Conservation (phyloP, 2,888 invertebrate genomes). For the Apodemia zela region DNA sequence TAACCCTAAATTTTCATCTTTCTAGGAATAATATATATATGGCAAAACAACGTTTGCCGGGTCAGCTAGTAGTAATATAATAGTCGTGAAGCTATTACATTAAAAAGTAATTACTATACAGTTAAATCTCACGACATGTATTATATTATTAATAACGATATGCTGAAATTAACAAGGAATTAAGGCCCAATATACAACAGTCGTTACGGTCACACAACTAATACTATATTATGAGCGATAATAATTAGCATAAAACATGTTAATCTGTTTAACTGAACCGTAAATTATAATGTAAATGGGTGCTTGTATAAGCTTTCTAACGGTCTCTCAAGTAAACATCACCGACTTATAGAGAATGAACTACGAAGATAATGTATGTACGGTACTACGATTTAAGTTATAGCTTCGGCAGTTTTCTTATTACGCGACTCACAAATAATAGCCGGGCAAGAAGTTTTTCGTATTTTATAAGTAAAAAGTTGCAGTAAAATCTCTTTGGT, state of each 20-base stretch:
- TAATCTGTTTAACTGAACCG: constrained; percentile 11
- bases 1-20: too few species aligned
- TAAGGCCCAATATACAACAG: constrained; percentile 2
- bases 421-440: too few species aligned
- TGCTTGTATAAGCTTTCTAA: constrained; percentile 7
- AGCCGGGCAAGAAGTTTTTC: too few species aligned
- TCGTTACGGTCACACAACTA: constrained; percentile 1
- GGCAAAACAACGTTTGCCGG: too few species aligned
- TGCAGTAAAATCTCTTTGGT: too few species aligned
- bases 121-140: background rate
- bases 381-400: too few species aligned
- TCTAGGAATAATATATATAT: too few species aligned
- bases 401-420: too few species aligned
- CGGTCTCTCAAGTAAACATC: background rate
- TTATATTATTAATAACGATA: background rate
- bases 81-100: too few species aligned
- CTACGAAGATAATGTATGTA: background rate
- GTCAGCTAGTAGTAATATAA: too few species aligned
- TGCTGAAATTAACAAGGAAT: background rate
- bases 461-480: too few species aligned
- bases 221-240: constrained; percentile 7
- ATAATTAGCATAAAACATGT: constrained; percentile 1
- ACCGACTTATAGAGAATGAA: background rate
- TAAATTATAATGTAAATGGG: constrained; percentile 9
- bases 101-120: too few species aligned